Evolutionary conservation across 2,888 invertebrate species (phyloP).

Genomic region (Cantharis flavilabris): DNA sequence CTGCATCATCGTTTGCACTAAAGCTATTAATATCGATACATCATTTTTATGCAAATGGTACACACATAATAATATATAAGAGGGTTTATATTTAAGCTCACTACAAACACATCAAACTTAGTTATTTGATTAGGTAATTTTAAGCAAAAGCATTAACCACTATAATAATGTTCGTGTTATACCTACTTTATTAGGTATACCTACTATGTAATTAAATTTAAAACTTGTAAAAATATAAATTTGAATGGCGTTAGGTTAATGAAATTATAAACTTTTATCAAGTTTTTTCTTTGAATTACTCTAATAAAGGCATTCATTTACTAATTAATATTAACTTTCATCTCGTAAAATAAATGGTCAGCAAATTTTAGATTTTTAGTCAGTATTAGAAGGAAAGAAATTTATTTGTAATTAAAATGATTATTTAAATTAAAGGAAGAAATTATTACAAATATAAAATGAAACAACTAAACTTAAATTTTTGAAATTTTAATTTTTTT

Average conservation of each 20-base stretch:
- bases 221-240: not conserved
- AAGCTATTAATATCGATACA: constrained; percentile 41
- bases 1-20: constrained; percentile 34
- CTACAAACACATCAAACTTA: constrained; percentile 8
- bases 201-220: not conserved
- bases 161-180: not conserved
- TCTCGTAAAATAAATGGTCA: too few relatives aligned
- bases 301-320: not conserved
- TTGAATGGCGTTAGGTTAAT: not conserved
- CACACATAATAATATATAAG: constrained; percentile 24
- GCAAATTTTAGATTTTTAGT: too few relatives aligned
- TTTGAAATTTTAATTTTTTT: too few relatives aligned
- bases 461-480: too few relatives aligned
- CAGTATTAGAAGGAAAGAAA: too few relatives aligned
- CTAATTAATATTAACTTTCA: not conserved
- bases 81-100: constrained; percentile 18
- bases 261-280: not conserved
- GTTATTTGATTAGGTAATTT: not conserved
- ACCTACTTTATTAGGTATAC: too few relatives aligned
- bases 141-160: not conserved
- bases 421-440: too few relatives aligned
- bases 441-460: too few relatives aligned
- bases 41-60: constrained; percentile 33
- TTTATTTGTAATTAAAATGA: too few relatives aligned
- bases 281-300: not conserved